phyloP scores from a whole-genome alignment of 2,888 invertebrate species.

The Caenorhabditis sp. region DNA sequence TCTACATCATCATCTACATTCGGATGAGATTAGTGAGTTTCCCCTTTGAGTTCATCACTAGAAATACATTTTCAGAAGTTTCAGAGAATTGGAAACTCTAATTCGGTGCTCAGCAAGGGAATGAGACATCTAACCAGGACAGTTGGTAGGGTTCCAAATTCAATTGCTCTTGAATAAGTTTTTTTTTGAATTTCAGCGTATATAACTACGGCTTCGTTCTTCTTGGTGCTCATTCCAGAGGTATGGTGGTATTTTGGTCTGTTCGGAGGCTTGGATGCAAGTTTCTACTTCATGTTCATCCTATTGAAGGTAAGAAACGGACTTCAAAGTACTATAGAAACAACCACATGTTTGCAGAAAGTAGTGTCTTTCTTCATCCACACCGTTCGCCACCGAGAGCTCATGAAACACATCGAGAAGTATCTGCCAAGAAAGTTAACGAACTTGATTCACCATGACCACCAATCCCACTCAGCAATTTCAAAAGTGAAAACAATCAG shows the following conservation, averaged over 20 bases:
- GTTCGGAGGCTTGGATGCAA: slow-evolving; percentile 52
- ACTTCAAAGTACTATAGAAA: neutral
- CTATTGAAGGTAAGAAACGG: slow-evolving; percentile 37
- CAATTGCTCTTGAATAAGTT: no score
- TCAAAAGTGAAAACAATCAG: slow-evolving; percentile 37
- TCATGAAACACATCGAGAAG: slow-evolving; percentile 53
- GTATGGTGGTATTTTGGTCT: slow-evolving; percentile 48
- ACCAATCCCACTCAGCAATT: slow-evolving; percentile 41
- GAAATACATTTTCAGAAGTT: slow-evolving; percentile 54
- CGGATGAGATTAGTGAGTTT: slow-evolving; percentile 46
- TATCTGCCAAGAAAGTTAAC: slow-evolving; percentile 32
- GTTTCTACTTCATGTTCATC: slow-evolving; percentile 46
- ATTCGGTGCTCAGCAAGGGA: slow-evolving; percentile 42
- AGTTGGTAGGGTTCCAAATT: slow-evolving; percentile 52
- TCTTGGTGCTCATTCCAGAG: slow-evolving; percentile 51
- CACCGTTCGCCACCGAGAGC: slow-evolving; percentile 52
- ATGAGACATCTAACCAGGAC: slow-evolving; percentile 57
- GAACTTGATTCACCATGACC: slow-evolving; percentile 20
- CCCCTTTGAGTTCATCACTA: neutral
- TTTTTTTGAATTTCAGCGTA: slow-evolving; percentile 55
- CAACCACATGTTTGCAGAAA: slow-evolving; percentile 28
- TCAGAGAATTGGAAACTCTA: slow-evolving; percentile 52
- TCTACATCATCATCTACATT: slow-evolving; percentile 53
- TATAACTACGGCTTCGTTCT: slow-evolving; percentile 43
- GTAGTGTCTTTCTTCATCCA: slow-evolving; percentile 55